Percentiles rank a stretch among this genome's conserved stretches.
These are phyloP conservation scores for Menura novaehollandiae DNA, from an alignment of 2,113 vertebrate species.

Conservation along the genomic window DNA sequence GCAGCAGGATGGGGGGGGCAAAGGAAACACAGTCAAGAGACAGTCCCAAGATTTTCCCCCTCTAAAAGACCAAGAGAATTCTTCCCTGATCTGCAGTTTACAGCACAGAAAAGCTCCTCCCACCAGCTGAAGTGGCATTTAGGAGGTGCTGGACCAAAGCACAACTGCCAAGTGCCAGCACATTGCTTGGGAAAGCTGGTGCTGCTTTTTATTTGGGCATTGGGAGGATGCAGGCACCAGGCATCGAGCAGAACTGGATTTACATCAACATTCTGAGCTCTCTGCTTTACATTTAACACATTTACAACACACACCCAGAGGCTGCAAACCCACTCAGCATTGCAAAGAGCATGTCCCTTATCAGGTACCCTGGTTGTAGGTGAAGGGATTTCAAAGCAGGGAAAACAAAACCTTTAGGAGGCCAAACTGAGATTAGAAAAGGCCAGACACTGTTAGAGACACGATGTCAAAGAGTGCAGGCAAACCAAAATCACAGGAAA, in stretches of 20 bases:
- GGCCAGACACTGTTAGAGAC: neutral
- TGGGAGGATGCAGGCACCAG: neutral
- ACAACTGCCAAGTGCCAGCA: neutral
- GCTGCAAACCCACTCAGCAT: neutral
- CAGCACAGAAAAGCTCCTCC: neutral
- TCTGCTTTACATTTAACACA: neutral
- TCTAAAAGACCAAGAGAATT: neutral
- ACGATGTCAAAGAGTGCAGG: neutral
- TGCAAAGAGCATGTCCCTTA: neutral
- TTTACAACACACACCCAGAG: neutral
- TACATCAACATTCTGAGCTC: neutral
- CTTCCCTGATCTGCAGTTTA: neutral
- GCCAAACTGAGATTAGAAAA: neutral
- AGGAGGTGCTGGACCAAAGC: neutral
- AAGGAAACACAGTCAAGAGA: neutral
- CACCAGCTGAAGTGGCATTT: neutral
- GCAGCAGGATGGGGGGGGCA: neutral
- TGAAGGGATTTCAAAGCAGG: neutral
- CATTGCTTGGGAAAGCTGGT: neutral
- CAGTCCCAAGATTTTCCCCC: accelerated
- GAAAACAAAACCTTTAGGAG: neutral
- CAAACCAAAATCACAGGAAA: neutral
- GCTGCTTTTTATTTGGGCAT: neutral
- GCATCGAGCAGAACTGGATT: neutral
- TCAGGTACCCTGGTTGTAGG: neutral